Percentiles rank a stretch among this genome's conserved stretches.
These are phyloP conservation scores for Heteropelma amictum DNA, from an alignment of 2,888 invertebrate species.

Conservation along the genomic window DNA sequence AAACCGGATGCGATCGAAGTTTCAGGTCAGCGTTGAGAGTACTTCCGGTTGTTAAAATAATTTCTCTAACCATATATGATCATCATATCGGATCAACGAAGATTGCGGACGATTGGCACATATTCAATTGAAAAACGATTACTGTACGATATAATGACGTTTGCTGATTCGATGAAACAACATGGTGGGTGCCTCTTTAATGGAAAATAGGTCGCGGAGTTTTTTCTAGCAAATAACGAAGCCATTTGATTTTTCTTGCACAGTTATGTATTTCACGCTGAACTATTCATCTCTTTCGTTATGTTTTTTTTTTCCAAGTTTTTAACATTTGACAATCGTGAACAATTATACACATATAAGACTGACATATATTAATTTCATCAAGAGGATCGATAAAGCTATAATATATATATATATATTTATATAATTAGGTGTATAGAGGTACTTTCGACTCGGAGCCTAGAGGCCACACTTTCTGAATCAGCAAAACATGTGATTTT, in stretches of 20 bases:
- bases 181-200: too few species aligned
- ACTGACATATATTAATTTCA: constrained; percentile 51
- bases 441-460: constrained; percentile 74
- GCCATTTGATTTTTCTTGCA: constrained; percentile 59
- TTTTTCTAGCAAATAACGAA: too few species aligned
- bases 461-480: constrained; percentile 62
- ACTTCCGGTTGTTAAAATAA: too few species aligned
- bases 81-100: too few species aligned
- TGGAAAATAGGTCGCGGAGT: too few species aligned
- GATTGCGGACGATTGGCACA: too few species aligned
- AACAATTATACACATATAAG: constrained; percentile 59
- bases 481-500: constrained; percentile 25
- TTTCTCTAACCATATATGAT: too few species aligned
- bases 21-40: too few species aligned
- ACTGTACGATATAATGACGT: too few species aligned
- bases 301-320: constrained; percentile 40
- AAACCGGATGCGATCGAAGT: too few species aligned
- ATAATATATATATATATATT: constrained; percentile 46
- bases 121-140: too few species aligned
- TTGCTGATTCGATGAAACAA: too few species aligned
- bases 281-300: constrained; percentile 58
- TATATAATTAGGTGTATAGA: constrained; percentile 50
- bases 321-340: constrained; percentile 56
- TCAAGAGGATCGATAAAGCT: constrained; percentile 45
- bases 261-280: constrained; percentile 67